These are phyloP conservation scores for Camponotus fellah DNA, from an alignment of 2,888 invertebrate genomes.

Conservation along the genomic window DNA sequence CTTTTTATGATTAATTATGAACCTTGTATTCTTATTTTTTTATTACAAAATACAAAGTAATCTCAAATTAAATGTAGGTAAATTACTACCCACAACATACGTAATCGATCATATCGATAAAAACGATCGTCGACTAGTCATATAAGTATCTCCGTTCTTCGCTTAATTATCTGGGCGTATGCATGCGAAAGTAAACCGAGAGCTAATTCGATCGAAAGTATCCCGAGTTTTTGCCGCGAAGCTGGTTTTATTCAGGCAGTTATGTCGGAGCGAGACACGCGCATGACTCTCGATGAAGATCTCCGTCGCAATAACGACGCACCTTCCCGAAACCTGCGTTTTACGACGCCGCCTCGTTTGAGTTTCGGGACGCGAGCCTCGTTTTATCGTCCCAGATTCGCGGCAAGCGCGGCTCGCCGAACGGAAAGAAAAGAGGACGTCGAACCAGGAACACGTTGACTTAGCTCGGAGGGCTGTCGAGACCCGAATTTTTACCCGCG, in stretches of 20 bases:
- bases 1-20: too few species aligned
- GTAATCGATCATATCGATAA: not conserved
- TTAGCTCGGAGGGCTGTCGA: slow-evolving; percentile 67
- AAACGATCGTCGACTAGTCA: slow-evolving; percentile 15
- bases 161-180: slow-evolving; percentile 40
- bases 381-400: slow-evolving; percentile 77
- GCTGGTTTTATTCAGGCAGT: slow-evolving; percentile 49
- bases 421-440: slow-evolving; percentile 70
- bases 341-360: slow-evolving; percentile 72
- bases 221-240: slow-evolving; percentile 37
- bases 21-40: too few species aligned
- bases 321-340: slow-evolving; percentile 71
- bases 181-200: slow-evolving; percentile 54
- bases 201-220: slow-evolving; percentile 51
- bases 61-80: not conserved
- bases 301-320: slow-evolving; percentile 66
- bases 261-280: slow-evolving; percentile 15
- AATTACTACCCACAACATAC: not conserved
- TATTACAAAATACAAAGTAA: not conserved
- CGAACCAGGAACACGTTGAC: slow-evolving; percentile 75
- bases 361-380: slow-evolving; percentile 65
- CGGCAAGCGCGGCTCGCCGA: slow-evolving; percentile 30
- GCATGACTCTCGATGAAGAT: slow-evolving; percentile 55
- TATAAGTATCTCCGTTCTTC: not conserved
- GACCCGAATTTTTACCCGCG: slow-evolving; percentile 69